phyloP scores from a whole-genome alignment of 2,888 invertebrate genomes.

The Cetonia aurata region DNA sequence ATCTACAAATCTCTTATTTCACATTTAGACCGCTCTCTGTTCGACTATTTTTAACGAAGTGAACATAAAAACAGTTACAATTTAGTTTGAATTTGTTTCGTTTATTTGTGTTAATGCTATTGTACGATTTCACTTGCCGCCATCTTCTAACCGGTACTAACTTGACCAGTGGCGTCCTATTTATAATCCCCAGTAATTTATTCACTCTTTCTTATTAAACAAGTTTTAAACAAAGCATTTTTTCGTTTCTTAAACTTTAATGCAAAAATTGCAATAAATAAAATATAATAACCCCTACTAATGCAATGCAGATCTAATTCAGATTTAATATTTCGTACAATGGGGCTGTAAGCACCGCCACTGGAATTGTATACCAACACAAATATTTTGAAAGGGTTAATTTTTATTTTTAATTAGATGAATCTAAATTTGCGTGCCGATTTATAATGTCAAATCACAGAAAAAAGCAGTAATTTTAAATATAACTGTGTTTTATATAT shows the following conservation, averaged over 20 bases:
- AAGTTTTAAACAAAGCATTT: background rate
- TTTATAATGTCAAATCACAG: background rate
- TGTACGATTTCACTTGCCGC: constrained; percentile 47
- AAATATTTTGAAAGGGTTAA: constrained; percentile 18
- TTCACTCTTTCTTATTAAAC: background rate
- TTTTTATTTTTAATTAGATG: background rate
- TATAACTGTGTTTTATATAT: background rate
- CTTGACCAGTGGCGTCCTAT: constrained; percentile 45
- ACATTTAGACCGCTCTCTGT: constrained; percentile 26
- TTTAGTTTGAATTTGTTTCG: constrained; percentile 35
- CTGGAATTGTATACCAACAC: constrained; percentile 45
- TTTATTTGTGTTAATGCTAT: constrained; percentile 44
- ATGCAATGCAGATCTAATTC: background rate
- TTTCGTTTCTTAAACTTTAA: background rate
- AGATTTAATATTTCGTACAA: background rate
- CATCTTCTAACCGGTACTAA: constrained; percentile 46
- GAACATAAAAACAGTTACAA: constrained; percentile 19
- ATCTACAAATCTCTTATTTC: background rate
- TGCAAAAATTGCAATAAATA: background rate
- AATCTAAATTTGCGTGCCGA: background rate
- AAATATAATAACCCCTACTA: background rate
- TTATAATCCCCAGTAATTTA: background rate
- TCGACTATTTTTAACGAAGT: constrained; percentile 9
- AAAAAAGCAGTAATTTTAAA: too few relatives aligned
- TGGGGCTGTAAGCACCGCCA: constrained; percentile 26